Percentiles rank a stretch among this genome's conserved stretches.
Evolutionary conservation across 1,140 invertebrate genomes (phyloP).

Genomic region (Cydia fagiglandana): DNA sequence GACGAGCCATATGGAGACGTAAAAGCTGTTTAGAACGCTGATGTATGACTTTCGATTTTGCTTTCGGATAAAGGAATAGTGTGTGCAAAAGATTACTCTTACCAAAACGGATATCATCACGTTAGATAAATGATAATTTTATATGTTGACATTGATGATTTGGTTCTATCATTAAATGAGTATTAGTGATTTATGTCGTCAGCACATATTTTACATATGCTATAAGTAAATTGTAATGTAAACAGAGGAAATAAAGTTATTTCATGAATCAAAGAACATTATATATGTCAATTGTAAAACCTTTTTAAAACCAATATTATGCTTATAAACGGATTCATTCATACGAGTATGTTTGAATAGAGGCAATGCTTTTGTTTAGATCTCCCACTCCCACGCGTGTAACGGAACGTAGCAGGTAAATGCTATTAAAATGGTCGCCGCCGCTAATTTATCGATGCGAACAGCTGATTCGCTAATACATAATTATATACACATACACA

Average conservation of each 20-base stretch:
- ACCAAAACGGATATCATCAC: neutral
- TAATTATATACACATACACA: neutral
- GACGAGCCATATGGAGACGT: conserved; percentile 42
- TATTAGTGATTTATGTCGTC: too few species aligned
- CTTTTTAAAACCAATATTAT: conserved; percentile 27
- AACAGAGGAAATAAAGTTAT: too few species aligned
- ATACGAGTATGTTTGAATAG: conserved; percentile 45
- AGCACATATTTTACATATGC: too few species aligned
- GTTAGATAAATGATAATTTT: too few species aligned
- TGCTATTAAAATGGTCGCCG: conserved; percentile 40
- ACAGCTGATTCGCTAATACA: neutral
- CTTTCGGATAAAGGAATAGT: conserved; percentile 18
- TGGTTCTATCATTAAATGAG: too few species aligned
- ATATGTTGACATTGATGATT: too few species aligned
- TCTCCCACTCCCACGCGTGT: conserved; percentile 67
- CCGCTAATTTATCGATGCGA: conserved; percentile 11
- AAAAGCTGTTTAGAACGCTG: conserved; percentile 37
- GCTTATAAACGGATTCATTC: conserved; percentile 45
- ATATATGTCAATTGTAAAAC: conserved; percentile 16
- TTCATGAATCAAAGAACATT: neutral
- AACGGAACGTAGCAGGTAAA: conserved; percentile 54
- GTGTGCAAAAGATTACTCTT: neutral
- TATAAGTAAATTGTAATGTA: too few species aligned
- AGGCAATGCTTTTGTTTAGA: conserved; percentile 55
- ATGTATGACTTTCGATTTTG: conserved; percentile 47